Base-by-base conservation (phyloP, 64 coral and sea anemone species). In the Montipora capricornis region DNA sequence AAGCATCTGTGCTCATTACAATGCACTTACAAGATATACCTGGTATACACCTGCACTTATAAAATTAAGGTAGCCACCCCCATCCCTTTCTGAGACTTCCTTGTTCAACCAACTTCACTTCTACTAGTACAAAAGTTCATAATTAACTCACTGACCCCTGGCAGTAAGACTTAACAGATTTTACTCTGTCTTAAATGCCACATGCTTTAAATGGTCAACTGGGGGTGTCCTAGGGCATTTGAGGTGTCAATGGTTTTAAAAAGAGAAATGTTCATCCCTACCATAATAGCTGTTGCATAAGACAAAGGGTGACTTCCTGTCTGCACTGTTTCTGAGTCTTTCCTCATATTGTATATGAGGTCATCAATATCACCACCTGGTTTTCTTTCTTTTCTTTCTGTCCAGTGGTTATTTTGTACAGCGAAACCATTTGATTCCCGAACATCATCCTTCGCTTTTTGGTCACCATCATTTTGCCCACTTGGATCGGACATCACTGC, bases 331-430 rank as follows among this genome's bases (percentile, higher is more conserved):
- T 85, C 46, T 20, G 82, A 84, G n/a, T 85, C 62, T 77, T 73
- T 58, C 3, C 5, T 61, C 47, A 44, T 6, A 67, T 17, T 8
- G 82, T 66, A 79, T 37, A 70, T 79, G 49, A 76, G 14, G 15
- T 79, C 50, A 19, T 90, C 74, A 71, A 87, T 13, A 44, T 26
- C 19, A 15, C 11, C 69, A 20, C 58, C 68, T 16, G 11, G 22
- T 16, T 47, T 49, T 64, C 13, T 70, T 85, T 93, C 47, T 87
- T 47, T 49, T 64, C 13, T 70, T 85, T 93, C 47, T 87, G 78
- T 29, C 1, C 6, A 26, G 5, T 4, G 15, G 8, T 67, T 75
- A 73, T 64, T 48, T 5, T 20, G 50, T 12, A 79, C 29, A 19
- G 47, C 6, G 44, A 80, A 89, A 68, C 58, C 45, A 44, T 79